Base-by-base conservation (phyloP, 1,140 invertebrate species). In the Cydia amplana region DNA sequence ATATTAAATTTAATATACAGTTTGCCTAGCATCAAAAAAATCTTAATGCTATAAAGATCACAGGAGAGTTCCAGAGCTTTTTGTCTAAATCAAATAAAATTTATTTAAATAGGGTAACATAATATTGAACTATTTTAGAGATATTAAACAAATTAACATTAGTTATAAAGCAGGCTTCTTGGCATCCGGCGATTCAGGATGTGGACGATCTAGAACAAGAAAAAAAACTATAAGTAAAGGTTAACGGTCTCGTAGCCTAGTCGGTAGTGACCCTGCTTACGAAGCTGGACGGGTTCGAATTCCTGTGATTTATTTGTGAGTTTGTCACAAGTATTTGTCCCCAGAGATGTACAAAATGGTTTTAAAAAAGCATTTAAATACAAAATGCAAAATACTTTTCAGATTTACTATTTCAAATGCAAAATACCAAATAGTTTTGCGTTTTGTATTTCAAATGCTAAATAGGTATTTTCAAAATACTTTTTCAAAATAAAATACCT, bases 51-150 rank as follows among this genome's bases (percentile, higher is more conserved):
- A 87, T 83, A 86, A 83, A 89, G 88, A 92, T 92, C 91, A 92
- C 91, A 92, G 91, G 87, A 91, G 86, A 91, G 91, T 91, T 92
- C 90, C 88, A 92, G 91, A 91, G 86, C 85, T 83, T 86, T 55
- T 85, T 83, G 82, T 80, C 77, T 86, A 84, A 20, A 70, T 74
- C 64, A 40, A 74, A 85, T 81, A 80, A 80, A 80, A 84, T 81
- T 82, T 82, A 85, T 79, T 86, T 84, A 77, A 67, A 74, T 77
- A 85, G 80, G 89, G 90, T 92, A 91, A 92, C 90, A 89, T 87
- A 84, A 80, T 82, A 85, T 84, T 86, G 77, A 84, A 83, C 82
- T 87, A 86, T 79, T 78, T 78, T 55, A 82, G 79, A 83, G 72
- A 76, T 76, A 79, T 70, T 79, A 80, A 75, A 82, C 77, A 76